Conservation (phyloP, 1,140 invertebrate genomes). For the Venturia canescens region DNA sequence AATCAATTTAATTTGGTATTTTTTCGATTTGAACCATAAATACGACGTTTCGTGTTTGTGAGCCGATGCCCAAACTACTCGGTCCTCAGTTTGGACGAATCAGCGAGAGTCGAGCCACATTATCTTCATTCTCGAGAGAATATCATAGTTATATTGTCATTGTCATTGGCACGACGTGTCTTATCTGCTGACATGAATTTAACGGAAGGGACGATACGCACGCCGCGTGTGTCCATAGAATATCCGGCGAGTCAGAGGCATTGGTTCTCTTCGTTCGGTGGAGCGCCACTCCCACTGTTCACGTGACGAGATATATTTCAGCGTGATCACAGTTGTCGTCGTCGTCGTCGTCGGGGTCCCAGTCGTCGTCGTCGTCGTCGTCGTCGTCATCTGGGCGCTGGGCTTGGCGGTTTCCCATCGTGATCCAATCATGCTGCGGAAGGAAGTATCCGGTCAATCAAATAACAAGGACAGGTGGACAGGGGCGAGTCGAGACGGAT, state of each 20-base stretch:
- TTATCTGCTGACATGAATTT: neutral
- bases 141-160: neutral
- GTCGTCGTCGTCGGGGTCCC: neutral
- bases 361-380: conserved; percentile 1
- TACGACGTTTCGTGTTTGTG: neutral
- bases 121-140: neutral
- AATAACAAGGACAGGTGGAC: neutral
- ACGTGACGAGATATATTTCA: conserved; percentile 26
- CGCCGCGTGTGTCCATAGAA: neutral
- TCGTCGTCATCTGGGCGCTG: neutral
- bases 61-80: neutral
- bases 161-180: neutral
- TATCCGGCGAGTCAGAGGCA: conserved; percentile 6
- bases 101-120: neutral
- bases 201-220: neutral
- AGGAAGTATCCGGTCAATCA: conserved; percentile 23
- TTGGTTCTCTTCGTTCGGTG: neutral
- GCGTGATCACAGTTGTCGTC: conserved; percentile 8
- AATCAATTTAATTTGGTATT: neutral
- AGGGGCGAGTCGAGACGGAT: neutral
- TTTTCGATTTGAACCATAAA: neutral
- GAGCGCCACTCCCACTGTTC: conserved; percentile 3
- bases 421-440: conserved; percentile 17
- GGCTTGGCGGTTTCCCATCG: neutral
- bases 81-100: neutral